These are phyloP conservation scores for Chrysaora quinquecirrha DNA, from an alignment of 30 jellyfish, hydroid and myxozoan genomes.

Conservation along the genomic window DNA sequence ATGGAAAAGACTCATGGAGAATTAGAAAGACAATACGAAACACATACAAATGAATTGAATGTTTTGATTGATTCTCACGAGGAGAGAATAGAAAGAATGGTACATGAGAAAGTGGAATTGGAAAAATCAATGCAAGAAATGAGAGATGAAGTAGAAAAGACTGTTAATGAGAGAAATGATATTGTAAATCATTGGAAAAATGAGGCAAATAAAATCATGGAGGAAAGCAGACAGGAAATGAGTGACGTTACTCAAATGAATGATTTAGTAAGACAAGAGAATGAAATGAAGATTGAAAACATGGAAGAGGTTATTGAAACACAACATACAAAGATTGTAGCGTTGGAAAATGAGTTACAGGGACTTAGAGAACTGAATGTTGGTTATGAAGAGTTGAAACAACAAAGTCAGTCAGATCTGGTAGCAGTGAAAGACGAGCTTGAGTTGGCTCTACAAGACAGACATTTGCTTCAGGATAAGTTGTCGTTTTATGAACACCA, in stretches of 20 bases:
- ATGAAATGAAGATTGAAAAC: conserved; percentile 26
- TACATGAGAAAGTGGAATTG: conserved; percentile 41
- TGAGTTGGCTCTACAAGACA: conserved; percentile 27
- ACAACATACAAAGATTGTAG: conserved; percentile 3
- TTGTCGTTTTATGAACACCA: conserved; percentile 60
- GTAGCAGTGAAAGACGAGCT: conserved; percentile 14
- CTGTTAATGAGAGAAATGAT: conserved; percentile 40
- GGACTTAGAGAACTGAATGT: conserved; percentile 6
- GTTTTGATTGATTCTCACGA: conserved; percentile 24
- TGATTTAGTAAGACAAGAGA: conserved; percentile 16
- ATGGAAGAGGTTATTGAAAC: conserved; percentile 17
- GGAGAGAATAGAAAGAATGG: conserved; percentile 6
- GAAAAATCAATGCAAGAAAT: conserved; percentile 69
- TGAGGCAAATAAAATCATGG: conserved; percentile 15
- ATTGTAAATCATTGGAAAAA: conserved; percentile 48
- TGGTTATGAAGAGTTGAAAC: conserved; percentile 13
- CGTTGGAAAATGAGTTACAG: conserved; percentile 11
- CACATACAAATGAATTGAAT: conserved; percentile 7
- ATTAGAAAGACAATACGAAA: conserved; percentile 24
- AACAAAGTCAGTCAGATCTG: not conserved
- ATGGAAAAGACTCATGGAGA: conserved; percentile 37
- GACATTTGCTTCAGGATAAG: conserved; percentile 36
- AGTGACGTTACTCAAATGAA: conserved; percentile 20
- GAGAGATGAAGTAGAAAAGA: conserved; percentile 48
- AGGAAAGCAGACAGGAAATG: conserved; percentile 28